phyloP scores from a whole-genome alignment of 2,888 invertebrate species.

The Volucella inanis region DNA sequence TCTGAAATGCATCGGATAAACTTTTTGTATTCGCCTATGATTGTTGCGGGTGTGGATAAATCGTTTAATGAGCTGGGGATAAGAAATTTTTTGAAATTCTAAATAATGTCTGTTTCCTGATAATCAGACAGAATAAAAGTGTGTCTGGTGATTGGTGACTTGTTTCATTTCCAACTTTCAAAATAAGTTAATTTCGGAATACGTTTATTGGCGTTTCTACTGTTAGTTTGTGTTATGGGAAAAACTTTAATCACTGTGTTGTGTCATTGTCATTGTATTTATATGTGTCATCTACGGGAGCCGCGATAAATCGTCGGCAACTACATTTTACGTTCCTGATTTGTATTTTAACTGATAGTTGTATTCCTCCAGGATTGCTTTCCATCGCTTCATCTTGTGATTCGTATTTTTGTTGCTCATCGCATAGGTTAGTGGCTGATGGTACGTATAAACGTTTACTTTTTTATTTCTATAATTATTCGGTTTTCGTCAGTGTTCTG shows the following conservation, averaged over 20 bases:
- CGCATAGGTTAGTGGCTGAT: slow-evolving; percentile 13
- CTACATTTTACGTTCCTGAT: background rate
- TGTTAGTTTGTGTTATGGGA: slow-evolving; percentile 26
- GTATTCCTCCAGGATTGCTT: background rate
- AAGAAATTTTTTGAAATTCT: slow-evolving; percentile 27
- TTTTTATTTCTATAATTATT: too few relatives aligned
- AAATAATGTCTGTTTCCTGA: slow-evolving; percentile 32
- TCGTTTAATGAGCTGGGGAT: slow-evolving; percentile 45
- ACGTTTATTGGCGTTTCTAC: slow-evolving; percentile 28
- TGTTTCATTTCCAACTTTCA: slow-evolving; percentile 32
- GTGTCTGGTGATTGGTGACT: slow-evolving; percentile 44
- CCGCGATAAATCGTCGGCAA: background rate
- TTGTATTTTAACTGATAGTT: slow-evolving; percentile 7
- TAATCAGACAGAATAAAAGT: slow-evolving; percentile 38
- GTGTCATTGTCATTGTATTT: slow-evolving; percentile 5
- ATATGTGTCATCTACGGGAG: background rate
- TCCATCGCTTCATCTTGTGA: background rate
- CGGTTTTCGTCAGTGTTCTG: too few relatives aligned
- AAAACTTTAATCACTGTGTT: slow-evolving; percentile 24
- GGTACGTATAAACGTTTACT: too few relatives aligned
- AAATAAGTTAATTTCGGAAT: slow-evolving; percentile 34
- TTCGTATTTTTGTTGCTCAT: slow-evolving; percentile 11
- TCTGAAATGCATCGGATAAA: slow-evolving; percentile 29
- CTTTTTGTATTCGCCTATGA: slow-evolving; percentile 47
- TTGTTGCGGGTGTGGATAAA: slow-evolving; percentile 34